Conservation (phyloP, 2,113 vertebrate genomes). For the Formicarius rufipectus region DNA sequence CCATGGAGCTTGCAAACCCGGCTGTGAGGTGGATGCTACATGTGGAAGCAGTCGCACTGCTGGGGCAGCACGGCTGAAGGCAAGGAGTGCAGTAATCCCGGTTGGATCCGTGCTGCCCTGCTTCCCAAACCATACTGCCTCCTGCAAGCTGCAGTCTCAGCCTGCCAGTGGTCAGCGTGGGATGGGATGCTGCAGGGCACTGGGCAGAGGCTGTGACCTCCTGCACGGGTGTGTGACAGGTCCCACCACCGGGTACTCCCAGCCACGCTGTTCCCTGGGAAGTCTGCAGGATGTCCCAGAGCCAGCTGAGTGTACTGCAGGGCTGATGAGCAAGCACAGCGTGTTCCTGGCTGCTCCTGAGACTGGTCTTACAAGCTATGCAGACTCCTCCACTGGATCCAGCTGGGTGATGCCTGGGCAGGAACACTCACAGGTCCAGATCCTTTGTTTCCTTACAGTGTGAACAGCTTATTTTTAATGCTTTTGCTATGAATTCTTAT, state of each 20-base stretch:
- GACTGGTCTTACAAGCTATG: neutral
- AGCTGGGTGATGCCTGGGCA: neutral
- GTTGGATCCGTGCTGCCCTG: neutral
- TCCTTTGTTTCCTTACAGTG: neutral
- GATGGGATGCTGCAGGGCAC: fast-evolving
- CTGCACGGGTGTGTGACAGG: neutral
- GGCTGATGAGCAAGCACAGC: neutral
- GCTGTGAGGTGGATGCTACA: fast-evolving
- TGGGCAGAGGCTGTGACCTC: neutral
- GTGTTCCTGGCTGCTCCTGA: neutral
- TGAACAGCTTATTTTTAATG: neutral
- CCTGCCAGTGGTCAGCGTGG: too few species aligned
- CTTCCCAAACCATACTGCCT: neutral
- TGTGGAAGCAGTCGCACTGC: fast-evolving
- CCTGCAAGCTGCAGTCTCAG: fast-evolving
- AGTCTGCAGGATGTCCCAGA: neutral
- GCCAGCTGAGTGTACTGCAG: neutral
- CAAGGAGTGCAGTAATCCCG: neutral
- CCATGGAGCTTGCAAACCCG: neutral
- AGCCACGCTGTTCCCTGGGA: neutral
- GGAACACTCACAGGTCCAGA: neutral
- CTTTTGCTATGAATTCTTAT: neutral
- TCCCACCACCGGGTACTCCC: neutral
- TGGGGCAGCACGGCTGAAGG: neutral
- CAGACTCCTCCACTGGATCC: neutral